These are phyloP conservation scores for Rhynchonema sp. DNA, from an alignment of 2,888 invertebrate genomes.

Conservation along the genomic window DNA sequence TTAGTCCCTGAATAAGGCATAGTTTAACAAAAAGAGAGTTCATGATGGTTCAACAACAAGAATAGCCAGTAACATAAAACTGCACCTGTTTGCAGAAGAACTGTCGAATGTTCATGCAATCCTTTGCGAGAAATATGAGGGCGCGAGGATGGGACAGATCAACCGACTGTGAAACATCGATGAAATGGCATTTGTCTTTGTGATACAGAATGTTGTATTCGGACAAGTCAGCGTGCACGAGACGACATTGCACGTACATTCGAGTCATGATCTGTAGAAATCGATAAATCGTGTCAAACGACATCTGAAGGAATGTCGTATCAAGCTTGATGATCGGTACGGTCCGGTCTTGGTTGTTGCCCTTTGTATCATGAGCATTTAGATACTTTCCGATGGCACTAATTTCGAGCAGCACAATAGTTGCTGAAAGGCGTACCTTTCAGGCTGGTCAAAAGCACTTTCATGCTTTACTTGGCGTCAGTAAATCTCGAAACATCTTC, in stretches of 20 bases:
- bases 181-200: constrained; percentile 36
- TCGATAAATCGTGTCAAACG: no score
- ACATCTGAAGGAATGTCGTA: not conserved
- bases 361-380: no score
- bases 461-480: no score
- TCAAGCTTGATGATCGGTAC: not conserved
- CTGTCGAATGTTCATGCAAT: constrained; percentile 35
- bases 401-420: no score
- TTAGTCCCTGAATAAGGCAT: not conserved
- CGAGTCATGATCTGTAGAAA: constrained; percentile 34
- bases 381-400: no score
- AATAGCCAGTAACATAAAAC: no score
- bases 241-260: constrained; percentile 37
- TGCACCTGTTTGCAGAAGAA: constrained; percentile 20
- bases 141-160: constrained; percentile 40
- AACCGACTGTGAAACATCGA: constrained; percentile 44
- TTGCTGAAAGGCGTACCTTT: no score
- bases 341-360: no score
- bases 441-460: no score
- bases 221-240: constrained; percentile 43
- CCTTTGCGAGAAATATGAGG: constrained; percentile 39
- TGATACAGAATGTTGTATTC: constrained; percentile 44
- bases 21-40: no score
- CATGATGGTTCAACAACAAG: no score
- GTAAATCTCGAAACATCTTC: no score